Percentiles rank a stretch among this genome's conserved stretches.
phyloP scores from a whole-genome alignment of 2,113 vertebrate species.

The Aix galericulata region DNA sequence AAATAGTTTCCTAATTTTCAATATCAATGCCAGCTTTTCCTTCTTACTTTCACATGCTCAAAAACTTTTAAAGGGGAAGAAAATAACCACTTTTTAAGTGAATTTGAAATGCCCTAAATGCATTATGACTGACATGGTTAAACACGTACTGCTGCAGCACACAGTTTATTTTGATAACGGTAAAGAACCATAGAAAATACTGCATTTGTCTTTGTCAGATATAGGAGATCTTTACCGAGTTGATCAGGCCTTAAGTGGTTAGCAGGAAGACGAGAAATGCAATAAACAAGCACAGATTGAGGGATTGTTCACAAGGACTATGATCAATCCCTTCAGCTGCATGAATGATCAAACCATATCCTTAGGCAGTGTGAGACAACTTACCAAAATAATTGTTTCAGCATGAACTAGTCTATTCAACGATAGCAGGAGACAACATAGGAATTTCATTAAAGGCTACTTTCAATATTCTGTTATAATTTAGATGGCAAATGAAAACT shows the following conservation, averaged over 20 bases:
- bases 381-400: conserved; percentile 67
- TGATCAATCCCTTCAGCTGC: conserved; percentile 54
- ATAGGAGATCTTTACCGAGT: not conserved
- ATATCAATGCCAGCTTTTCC: not conserved
- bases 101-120: not conserved
- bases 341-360: conserved; percentile 52
- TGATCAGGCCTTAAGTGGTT: conserved; percentile 22
- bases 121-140: not conserved
- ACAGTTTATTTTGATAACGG: conserved; percentile 2
- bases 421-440: not conserved
- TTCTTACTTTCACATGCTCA: not conserved
- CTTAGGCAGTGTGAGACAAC: conserved; percentile 40
- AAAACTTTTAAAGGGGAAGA: not conserved
- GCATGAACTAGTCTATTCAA: conserved; percentile 24
- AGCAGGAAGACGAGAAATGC: conserved; percentile 33
- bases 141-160: not conserved
- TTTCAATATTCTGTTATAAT: not conserved
- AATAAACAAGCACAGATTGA: conserved; percentile 60
- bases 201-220: not conserved
- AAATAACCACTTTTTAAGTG: not conserved
- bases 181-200: not conserved
- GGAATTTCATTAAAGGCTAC: not conserved
- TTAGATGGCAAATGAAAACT: not conserved
- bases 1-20: not conserved
- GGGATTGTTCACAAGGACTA: conserved; percentile 20